Percentiles rank a stretch among this genome's conserved stretches.
These are phyloP conservation scores for Drosophila falleni DNA, from an alignment of 2,888 invertebrate genomes.

Conservation along the genomic window DNA sequence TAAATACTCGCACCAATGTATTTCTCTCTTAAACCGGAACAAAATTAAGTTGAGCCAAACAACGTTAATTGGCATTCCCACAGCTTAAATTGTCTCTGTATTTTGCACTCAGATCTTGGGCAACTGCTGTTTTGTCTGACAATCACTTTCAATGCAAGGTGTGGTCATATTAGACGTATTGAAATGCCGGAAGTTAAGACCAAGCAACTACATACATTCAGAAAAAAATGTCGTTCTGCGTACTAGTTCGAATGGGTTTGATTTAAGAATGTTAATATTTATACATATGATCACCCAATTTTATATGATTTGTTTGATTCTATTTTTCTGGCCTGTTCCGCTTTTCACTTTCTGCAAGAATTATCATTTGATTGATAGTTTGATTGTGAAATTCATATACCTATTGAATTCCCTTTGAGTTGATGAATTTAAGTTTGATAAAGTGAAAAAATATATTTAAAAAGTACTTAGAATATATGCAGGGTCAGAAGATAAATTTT, in stretches of 20 bases:
- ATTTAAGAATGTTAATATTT: too few species aligned
- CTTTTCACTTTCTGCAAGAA: too few species aligned
- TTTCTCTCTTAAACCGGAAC: slow-evolving; percentile 59
- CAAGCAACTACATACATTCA: neutral
- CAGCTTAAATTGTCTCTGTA: slow-evolving; percentile 27
- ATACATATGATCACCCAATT: neutral
- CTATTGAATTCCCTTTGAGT: too few species aligned
- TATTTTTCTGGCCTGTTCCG: too few species aligned
- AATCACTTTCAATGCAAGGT: slow-evolving; percentile 58
- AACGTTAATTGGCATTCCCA: slow-evolving; percentile 56
- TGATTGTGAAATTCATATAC: too few species aligned
- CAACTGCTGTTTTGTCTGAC: slow-evolving; percentile 38
- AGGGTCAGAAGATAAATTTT: too few species aligned
- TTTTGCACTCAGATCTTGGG: slow-evolving; percentile 40
- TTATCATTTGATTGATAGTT: too few species aligned
- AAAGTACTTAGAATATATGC: too few species aligned
- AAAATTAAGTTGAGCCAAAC: slow-evolving; percentile 29
- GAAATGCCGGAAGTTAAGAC: slow-evolving; percentile 61
- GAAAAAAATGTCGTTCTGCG: too few species aligned
- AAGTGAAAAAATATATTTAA: too few species aligned
- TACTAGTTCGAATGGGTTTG: too few species aligned
- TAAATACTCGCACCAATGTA: neutral
- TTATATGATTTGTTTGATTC: neutral
- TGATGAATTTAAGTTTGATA: too few species aligned
- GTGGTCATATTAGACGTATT: slow-evolving; percentile 43